Conservation (phyloP, 1,140 invertebrate genomes). For the Agrypnia vestita region DNA sequence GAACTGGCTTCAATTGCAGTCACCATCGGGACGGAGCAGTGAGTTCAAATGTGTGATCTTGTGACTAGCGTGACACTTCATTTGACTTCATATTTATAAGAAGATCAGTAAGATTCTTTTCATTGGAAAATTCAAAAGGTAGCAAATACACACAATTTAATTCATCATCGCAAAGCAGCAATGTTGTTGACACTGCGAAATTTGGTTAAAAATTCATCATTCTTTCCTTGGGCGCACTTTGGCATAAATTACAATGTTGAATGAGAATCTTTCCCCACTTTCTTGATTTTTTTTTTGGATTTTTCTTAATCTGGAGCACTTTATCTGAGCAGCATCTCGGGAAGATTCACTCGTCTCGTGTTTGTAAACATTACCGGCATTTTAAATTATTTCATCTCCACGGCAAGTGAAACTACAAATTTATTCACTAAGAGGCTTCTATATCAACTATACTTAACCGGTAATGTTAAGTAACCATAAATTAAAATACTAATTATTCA, state of each 20-base stretch:
- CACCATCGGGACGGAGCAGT: too few species aligned
- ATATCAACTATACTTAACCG: too few species aligned
- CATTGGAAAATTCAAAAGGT: conserved; percentile 5
- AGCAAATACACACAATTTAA: conserved; percentile 34
- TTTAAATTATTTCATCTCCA: conserved; percentile 15
- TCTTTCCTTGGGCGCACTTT: not conserved
- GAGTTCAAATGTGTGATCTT: too few species aligned
- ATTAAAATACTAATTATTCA: too few species aligned
- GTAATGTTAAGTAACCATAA: too few species aligned
- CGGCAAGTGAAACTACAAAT: too few species aligned
- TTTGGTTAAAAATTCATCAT: conserved; percentile 27
- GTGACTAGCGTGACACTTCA: too few species aligned
- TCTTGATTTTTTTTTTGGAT: conserved; percentile 23
- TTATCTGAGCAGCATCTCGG: not conserved
- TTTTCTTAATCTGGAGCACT: conserved; percentile 35
- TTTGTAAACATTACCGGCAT: conserved; percentile 25
- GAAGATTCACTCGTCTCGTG: not conserved
- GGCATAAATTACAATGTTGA: conserved; percentile 44
- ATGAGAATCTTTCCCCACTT: conserved; percentile 31
- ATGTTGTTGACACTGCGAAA: conserved; percentile 10
- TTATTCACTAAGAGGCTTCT: too few species aligned
- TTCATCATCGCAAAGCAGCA: conserved; percentile 34
- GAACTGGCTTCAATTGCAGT: too few species aligned
- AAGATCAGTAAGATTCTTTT: conserved; percentile 10
- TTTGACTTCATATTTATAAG: too few species aligned